Evolutionary conservation across 2,888 invertebrate species (phyloP), one percentile per base, ranked within the genome.

Genomic region (Eulithis prunata): DNA sequence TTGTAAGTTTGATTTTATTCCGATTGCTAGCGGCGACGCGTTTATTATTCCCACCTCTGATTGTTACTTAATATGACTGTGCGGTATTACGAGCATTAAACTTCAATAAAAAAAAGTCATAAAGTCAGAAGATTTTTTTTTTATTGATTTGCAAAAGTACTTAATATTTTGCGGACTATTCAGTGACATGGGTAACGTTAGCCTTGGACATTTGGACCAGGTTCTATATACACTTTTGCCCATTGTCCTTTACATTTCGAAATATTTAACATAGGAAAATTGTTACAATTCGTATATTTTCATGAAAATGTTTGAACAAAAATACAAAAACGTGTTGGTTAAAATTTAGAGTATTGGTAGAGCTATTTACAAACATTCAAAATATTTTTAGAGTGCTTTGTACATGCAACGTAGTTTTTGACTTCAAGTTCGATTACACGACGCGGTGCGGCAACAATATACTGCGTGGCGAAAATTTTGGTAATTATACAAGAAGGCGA

Each of bases 371-470:
- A n/a, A 51, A 51, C 43, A 21, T 45, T 61, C 52, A 54, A 54
- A 54, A 61, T 36, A 46, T 1, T 11, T 8, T 6, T 13, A 32
- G 10, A 51, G 51, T 32, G n/a, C 45, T 63, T 57, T 43, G 49
- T 59, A 58, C 59, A 62, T 66, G 62, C 62, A 53, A 59, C 55
- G 55, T 51, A 21, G 62, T 63, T 55, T n/a, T 43, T 28, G 41
- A 52, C 43, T 71, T 14, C 3, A n/a, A 21, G 49, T 13, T 10
- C 0, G 8, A 11, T 4, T 21, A 49, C 21, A 49, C 21, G 11
- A 21, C 11, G 49, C 49, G 49, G 3, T 21, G 21, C 21, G 49
- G 49, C 41, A 10, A 10, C 10, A 41, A 8, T 41, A 11, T 2
- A 21, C 41, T 2, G 8, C 41, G 2, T 10, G 8, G 41, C 41